Evolutionary conservation across 1,140 invertebrate species (phyloP).

Genomic region (Drosophila nebulosa): DNA sequence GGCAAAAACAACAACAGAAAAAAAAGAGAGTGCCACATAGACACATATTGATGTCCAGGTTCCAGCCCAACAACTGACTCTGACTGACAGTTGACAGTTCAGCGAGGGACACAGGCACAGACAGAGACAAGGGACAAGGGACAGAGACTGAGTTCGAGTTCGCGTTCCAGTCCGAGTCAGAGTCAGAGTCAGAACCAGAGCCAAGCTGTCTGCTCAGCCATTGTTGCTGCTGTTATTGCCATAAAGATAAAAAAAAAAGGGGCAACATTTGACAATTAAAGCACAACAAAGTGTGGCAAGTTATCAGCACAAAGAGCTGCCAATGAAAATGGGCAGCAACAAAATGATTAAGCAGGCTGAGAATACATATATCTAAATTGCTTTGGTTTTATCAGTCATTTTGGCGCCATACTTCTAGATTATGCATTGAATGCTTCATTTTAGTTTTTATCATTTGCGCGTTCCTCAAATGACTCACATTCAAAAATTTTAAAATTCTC

Average conservation of each 20-base stretch:
- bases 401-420: constrained; percentile 11
- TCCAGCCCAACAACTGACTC: constrained; percentile 34
- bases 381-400: constrained; percentile 33
- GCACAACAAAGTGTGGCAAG: constrained; percentile 63
- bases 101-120: constrained; percentile 43
- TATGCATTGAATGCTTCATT: background rate
- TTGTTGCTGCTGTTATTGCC: constrained; percentile 34
- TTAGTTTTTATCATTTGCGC: too few relatives aligned
- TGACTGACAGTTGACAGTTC: constrained; percentile 76
- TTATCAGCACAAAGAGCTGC: constrained; percentile 43
- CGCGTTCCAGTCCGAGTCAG: background rate
- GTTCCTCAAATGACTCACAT: too few relatives aligned
- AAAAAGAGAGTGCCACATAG: constrained; percentile 32
- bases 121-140: background rate
- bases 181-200: constrained; percentile 22
- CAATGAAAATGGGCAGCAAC: constrained; percentile 27
- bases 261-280: constrained; percentile 71
- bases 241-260: constrained; percentile 56
- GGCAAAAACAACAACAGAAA: background rate
- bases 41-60: constrained; percentile 64
- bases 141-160: constrained; percentile 7
- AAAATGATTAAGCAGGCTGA: constrained; percentile 31
- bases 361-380: background rate
- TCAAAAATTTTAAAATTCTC: too few relatives aligned
- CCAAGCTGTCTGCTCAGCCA: constrained; percentile 62